phyloP scores from a whole-genome alignment of 2,888 invertebrate genomes.

The Andrena hattorfiana region DNA sequence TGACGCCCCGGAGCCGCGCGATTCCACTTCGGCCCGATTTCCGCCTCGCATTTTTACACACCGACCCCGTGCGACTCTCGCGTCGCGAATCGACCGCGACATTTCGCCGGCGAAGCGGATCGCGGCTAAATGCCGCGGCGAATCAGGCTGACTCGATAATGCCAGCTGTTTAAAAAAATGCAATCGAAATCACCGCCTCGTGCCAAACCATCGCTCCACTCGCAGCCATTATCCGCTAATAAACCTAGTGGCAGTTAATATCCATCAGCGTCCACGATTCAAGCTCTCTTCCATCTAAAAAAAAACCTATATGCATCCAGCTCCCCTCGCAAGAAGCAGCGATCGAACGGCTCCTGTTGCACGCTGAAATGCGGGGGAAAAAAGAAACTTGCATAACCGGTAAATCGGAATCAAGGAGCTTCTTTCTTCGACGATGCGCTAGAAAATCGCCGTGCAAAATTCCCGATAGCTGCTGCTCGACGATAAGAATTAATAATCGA shows the following conservation, averaged over 20 bases:
- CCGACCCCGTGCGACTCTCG: background rate
- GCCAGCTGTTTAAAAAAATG: background rate
- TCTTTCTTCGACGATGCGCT: background rate
- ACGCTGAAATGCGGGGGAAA: background rate
- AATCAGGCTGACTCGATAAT: conserved; percentile 24
- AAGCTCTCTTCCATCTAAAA: background rate
- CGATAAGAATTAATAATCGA: background rate
- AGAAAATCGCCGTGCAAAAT: background rate
- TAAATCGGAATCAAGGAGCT: conserved; percentile 1
- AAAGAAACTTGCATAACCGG: background rate
- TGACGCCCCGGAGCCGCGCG: conserved; percentile 35
- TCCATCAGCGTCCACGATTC: background rate
- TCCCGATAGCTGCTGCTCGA: background rate
- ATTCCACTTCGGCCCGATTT: conserved; percentile 11
- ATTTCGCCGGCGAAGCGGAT: conserved; percentile 35
- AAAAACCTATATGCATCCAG: background rate
- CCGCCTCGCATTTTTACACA: conserved; percentile 25
- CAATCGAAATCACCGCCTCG: background rate
- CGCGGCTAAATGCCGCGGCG: conserved; percentile 48
- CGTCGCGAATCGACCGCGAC: conserved; percentile 22
- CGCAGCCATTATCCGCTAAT: background rate
- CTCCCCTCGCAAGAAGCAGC: background rate
- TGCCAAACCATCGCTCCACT: background rate
- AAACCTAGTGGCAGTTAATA: background rate
- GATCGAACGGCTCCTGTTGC: background rate